Conservation (phyloP, 2,113 vertebrate species). For the Alethe castanea region DNA sequence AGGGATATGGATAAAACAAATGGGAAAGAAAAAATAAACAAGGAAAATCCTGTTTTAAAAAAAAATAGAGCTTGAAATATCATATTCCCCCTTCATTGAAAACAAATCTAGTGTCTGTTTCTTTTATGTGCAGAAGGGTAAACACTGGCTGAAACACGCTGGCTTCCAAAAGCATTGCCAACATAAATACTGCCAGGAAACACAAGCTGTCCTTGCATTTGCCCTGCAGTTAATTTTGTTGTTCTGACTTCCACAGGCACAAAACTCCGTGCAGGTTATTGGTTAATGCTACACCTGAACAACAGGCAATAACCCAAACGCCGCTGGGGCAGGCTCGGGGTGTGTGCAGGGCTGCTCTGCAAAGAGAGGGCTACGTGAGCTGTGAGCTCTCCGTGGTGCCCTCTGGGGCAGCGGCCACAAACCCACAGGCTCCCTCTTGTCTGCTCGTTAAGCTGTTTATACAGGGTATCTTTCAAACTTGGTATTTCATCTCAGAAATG, state of each 20-base stretch:
- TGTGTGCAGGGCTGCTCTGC: neutral
- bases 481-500: neutral
- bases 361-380: rapidly evolving
- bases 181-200: neutral
- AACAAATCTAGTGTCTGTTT: neutral
- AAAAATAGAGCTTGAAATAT: neutral
- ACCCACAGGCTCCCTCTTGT: neutral
- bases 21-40: neutral
- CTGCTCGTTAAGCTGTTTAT: rapidly evolving
- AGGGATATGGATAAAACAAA: neutral
- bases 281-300: neutral
- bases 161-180: neutral
- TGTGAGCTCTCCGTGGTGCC: rapidly evolving
- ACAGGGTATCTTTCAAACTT: neutral
- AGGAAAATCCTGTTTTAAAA: neutral
- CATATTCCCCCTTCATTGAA: neutral
- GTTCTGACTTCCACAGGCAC: neutral
- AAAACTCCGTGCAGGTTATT: neutral
- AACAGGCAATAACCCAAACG: rapidly evolving
- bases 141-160: neutral
- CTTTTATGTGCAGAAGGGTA: neutral
- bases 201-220: neutral
- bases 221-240: neutral
- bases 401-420: rapidly evolving
- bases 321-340: rapidly evolving